Percentiles rank a stretch among this genome's conserved stretches.
Conservation (phyloP, 92 coral and sea anemone species). For the Palythoa grandiflora region DNA sequence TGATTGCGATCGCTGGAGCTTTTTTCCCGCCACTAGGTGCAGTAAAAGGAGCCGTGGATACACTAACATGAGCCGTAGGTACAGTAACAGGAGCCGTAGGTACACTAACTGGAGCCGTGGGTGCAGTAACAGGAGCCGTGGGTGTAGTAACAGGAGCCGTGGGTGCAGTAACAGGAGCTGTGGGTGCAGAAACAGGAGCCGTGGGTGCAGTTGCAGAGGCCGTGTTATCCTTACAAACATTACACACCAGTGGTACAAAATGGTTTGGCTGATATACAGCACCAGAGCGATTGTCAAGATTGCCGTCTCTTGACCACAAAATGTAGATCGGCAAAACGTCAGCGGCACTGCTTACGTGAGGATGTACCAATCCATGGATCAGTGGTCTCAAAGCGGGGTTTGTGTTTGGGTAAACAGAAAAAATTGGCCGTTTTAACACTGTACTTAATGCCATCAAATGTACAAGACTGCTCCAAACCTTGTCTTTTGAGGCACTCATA, state of each 20-base stretch:
- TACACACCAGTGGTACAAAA: conserved; percentile 43
- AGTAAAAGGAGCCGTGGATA: conserved; percentile 10
- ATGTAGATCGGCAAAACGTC: conserved; percentile 39
- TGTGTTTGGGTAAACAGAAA: conserved; percentile 51
- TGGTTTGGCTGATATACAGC: conserved; percentile 64
- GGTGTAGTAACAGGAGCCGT: conserved; percentile 2
- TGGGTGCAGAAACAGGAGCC: neutral
- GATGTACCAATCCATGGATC: conserved; percentile 37
- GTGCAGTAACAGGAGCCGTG: neutral
- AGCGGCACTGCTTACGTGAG: conserved; percentile 8
- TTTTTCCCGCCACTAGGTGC: conserved; percentile 34
- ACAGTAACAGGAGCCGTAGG: conserved; percentile 2
- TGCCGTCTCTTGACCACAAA: conserved; percentile 65
- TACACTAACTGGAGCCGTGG: neutral
- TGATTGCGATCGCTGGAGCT: conserved; percentile 34
- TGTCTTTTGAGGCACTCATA: conserved; percentile 29
- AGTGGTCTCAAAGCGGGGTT: conserved; percentile 46
- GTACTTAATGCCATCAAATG: conserved; percentile 54
- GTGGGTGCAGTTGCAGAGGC: conserved; percentile 5
- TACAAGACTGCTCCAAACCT: conserved; percentile 55
- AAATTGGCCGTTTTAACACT: conserved; percentile 44
- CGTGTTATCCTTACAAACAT: neutral
- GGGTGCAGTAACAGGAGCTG: neutral
- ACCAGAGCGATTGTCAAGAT: conserved; percentile 64
- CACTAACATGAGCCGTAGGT: neutral